Percentiles rank a stretch among this genome's conserved stretches.
Conservation (phyloP, 2,797 vertebrate genomes). For the Heteromormyrus szaboi region DNA sequence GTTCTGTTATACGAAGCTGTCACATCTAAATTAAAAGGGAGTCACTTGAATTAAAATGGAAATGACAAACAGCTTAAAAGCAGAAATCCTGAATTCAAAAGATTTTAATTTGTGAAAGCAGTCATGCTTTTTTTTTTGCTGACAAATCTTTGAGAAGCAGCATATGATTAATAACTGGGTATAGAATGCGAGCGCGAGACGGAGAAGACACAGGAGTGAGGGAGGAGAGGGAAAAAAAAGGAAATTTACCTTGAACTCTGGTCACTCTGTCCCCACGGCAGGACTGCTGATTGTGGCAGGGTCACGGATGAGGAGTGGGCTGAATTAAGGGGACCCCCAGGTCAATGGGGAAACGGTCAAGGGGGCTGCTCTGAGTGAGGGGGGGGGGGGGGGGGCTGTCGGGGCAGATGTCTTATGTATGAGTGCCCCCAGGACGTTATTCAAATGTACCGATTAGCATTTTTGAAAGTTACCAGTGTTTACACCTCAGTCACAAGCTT, state of each 20-base stretch:
- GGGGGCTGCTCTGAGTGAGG: conserved; percentile 30
- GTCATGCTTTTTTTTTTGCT: conserved; percentile 24
- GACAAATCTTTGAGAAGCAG: conserved; percentile 27
- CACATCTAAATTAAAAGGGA: background rate
- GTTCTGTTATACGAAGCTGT: background rate
- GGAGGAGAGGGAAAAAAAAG: conserved; percentile 21
- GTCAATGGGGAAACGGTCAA: conserved; percentile 49
- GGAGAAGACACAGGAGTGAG: conserved; percentile 23
- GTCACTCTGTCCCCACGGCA: conserved; percentile 49
- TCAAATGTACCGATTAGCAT: conserved; percentile 65
- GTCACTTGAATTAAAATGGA: conserved; percentile 3
- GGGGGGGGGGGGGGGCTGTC: conserved; percentile 41
- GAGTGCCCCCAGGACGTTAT: conserved; percentile 61
- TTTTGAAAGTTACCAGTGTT: conserved; percentile 51
- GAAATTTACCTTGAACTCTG: conserved; percentile 67
- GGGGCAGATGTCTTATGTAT: conserved; percentile 72
- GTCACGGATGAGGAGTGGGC: conserved; percentile 48
- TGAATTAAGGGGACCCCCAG: conserved; percentile 44
- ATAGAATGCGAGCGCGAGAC: background rate
- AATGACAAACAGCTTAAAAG: background rate
- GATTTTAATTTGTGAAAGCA: conserved; percentile 21
- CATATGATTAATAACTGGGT: conserved; percentile 44
- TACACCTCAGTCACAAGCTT: conserved; percentile 39
- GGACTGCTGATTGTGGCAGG: conserved; percentile 57
- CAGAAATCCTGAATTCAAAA: background rate